Conservation (phyloP, 2,888 invertebrate genomes). For the Caenorhabditis sp. region DNA sequence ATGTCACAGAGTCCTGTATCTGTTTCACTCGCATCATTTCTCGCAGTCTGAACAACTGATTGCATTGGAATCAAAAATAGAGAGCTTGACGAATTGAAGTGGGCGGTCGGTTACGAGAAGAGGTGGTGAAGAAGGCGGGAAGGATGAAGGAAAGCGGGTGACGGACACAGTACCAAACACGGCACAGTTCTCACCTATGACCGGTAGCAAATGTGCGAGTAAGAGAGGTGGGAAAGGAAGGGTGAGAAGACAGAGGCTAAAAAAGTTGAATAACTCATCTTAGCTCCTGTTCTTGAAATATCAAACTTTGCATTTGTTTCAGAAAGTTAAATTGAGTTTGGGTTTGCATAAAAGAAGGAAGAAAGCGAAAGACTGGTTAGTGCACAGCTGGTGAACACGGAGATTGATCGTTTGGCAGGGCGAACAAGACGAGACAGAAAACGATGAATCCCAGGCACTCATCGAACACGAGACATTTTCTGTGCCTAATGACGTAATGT, state of each 20-base stretch:
- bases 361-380: slow-evolving; percentile 36
- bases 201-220: neutral
- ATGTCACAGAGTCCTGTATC: slow-evolving; percentile 50
- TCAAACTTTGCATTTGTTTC: too few relatives aligned
- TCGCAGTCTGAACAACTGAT: slow-evolving; percentile 52
- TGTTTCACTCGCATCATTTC: slow-evolving; percentile 42
- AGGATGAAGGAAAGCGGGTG: slow-evolving; percentile 1
- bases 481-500: slow-evolving; percentile 11
- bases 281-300: too few relatives aligned
- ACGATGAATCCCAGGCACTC: slow-evolving; percentile 28
- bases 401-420: slow-evolving; percentile 49
- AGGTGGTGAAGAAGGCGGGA: slow-evolving; percentile 38
- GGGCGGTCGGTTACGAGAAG: slow-evolving; percentile 36
- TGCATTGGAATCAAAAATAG: slow-evolving; percentile 42
- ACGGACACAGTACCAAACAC: neutral
- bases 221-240: slow-evolving; percentile 1
- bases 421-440: slow-evolving; percentile 44
- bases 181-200: neutral
- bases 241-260: neutral
- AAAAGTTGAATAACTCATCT: too few relatives aligned
- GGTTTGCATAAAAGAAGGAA: neutral
- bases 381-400: slow-evolving; percentile 50
- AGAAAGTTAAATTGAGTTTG: too few relatives aligned
- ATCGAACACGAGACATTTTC: slow-evolving; percentile 36
- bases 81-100: slow-evolving; percentile 43